Conservation (phyloP, 2,113 vertebrate genomes). For the Pygoscelis adeliae region DNA sequence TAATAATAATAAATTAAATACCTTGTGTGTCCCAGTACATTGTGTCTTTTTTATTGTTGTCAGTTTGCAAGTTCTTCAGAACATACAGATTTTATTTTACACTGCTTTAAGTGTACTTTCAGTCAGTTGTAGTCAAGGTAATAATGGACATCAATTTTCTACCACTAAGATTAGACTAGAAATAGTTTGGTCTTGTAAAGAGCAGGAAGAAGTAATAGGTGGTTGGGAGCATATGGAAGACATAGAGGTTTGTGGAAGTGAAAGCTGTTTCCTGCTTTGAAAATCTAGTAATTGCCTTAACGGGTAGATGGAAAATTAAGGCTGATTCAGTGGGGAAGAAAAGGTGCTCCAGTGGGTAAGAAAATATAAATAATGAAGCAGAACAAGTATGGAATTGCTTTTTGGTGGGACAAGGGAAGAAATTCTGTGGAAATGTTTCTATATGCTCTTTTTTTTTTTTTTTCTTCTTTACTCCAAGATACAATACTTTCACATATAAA, state of each 20-base stretch:
- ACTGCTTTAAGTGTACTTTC: background rate
- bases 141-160: background rate
- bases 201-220: background rate
- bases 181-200: background rate
- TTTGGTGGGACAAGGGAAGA: background rate
- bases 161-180: background rate
- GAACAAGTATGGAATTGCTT: background rate
- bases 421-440: background rate
- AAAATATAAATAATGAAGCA: background rate
- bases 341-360: background rate
- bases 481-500: background rate
- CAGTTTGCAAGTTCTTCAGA: background rate
- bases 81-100: background rate
- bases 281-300: background rate
- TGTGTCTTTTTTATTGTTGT: background rate
- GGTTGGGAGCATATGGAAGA: background rate
- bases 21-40: background rate
- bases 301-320: background rate
- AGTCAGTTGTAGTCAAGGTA: background rate
- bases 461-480: background rate
- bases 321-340: background rate
- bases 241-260: background rate
- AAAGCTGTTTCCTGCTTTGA: background rate
- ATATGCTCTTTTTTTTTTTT: background rate
- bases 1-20: background rate